Base-by-base conservation (phyloP, 2,888 invertebrate species). In the Volucella inflata region DNA sequence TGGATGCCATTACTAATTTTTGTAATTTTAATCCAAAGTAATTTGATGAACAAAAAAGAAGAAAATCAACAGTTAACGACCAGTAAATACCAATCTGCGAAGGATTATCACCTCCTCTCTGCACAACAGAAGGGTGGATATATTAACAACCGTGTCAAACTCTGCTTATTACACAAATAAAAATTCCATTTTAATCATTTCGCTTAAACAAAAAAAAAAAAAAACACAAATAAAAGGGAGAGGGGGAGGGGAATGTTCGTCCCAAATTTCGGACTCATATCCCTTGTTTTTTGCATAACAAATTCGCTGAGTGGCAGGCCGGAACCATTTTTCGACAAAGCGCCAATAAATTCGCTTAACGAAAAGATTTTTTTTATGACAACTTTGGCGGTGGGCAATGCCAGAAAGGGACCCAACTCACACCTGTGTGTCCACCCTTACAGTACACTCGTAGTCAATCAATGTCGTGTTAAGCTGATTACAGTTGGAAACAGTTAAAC, bases 391-490 rank as follows among this genome's bases (percentile, higher is more conserved):
- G 64, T 57, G 75, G 62, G 30, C 30, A 4, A 30, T 30, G 4
- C 30, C 30, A 30, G 30, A 30, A 30, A 30, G 6, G 30, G 6
- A 14, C n/a, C 14, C 48, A 1, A 48, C 48, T n/a, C 50, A 42
- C 60, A 17, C 21, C 14, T 11, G 50, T 11, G 21, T 53, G 9
- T 36, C 6, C 36, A 48, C 48, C 44, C 55, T 48, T 59, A 51
- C 46, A 40, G 42, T 50, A 55, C 50, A 74, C 80, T 30, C 30
- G 30, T 30, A 30, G 30, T 84, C 84, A 80, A 84, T 84, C 84
- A 84, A 71, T 53, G 48, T 84, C 67, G 16, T 65, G 75, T 80
- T 84, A 80, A 84, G 84, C 84, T 76, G 84, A 80, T 84, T 80
- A 76, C 78, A 65, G 46, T 50, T 68, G 42, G 44, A 14, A 55